A percentile compares a stretch with the other conserved stretches of the same genome.
Evolutionary conservation across 1,140 invertebrate species (phyloP).

Genomic region (Diprion similis): DNA sequence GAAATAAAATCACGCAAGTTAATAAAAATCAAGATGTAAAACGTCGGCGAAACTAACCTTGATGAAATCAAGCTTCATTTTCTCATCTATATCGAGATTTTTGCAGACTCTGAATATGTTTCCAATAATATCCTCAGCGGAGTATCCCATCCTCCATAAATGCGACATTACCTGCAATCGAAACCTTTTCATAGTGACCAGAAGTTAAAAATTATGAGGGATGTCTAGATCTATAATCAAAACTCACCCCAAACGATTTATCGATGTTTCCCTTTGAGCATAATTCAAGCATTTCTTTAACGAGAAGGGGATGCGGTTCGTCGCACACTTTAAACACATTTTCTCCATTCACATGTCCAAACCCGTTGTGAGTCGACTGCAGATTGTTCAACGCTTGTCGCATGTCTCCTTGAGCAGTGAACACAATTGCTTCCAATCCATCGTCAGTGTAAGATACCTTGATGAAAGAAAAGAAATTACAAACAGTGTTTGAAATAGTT

Average conservation of each 20-base stretch:
- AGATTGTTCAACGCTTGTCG: conserved; percentile 97
- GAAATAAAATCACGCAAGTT: conserved; percentile 31
- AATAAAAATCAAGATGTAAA: conserved; percentile 8
- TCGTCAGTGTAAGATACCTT: conserved; percentile 86
- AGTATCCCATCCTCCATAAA: conserved; percentile 93
- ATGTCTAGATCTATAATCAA: not conserved
- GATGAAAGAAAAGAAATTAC: conserved; percentile 18
- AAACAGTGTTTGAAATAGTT: conserved; percentile 18
- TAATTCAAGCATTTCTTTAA: conserved; percentile 90
- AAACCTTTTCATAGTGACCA: not conserved
- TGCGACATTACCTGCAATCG: conserved; percentile 76
- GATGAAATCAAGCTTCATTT: conserved; percentile 86
- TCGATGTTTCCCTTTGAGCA: conserved; percentile 85
- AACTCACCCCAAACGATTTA: conserved; percentile 80
- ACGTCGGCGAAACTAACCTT: conserved; percentile 66
- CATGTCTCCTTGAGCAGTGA: conserved; percentile 99
- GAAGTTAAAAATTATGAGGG: too few relatives aligned
- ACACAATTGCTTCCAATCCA: conserved; percentile 95
- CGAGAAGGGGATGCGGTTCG: conserved; percentile 95
- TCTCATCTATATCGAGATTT: conserved; percentile 81
- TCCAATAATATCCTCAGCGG: conserved; percentile 93
- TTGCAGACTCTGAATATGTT: conserved; percentile 96
- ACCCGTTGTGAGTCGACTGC: conserved; percentile 96
- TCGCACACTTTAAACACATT: conserved; percentile 99
- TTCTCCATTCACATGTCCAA: conserved; percentile 87